Base-by-base conservation (phyloP, 2,113 vertebrate genomes). In the Cyprinodon brontotheroides region DNA sequence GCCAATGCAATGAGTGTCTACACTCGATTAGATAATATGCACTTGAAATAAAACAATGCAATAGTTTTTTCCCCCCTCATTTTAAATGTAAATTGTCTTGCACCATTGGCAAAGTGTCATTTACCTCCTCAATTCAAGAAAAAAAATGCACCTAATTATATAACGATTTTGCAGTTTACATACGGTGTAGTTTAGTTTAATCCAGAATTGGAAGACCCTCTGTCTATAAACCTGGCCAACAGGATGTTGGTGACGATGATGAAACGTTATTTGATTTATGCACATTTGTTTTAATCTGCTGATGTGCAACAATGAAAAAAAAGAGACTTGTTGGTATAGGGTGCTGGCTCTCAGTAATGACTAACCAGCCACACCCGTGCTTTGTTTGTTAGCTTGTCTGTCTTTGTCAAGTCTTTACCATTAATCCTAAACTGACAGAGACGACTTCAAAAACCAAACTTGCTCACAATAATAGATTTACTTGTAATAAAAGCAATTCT, bases 141-240 rank as follows among this genome's bases (percentile, higher is more conserved):
- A 29, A 29, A 29, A 29, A 29, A 29, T 29, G 29, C 29, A 29
- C 29, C 29, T 29, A 29, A 29, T 29, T 29, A 29, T 1, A 29
- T 29, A 29, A 29, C 29, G 1, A 29, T 1, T 29, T 29, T 29
- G 29, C 29, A 29, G 29, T 29, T 1, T 57, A 20, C 2, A 10
- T 53, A 5, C 15, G 29, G 29, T 53, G 15, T 59, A 67, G 63
- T 45, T 75, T 76, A 69, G 72, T 65, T 82, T 87, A 82, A 85
- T 90, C 79, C 41, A 45, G 59, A 75, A 5, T 67, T 69, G 36
- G 57, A 79, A 50, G 65, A 77, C 59, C 38, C 73, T 47, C 40
- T 63, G n/a, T 79, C 67, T 40, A 37, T 4, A 70, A 70, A 45
- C 41, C 40, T 69, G 65, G 57, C 59, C 1, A 63, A 43, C 15